Evolutionary conservation across 2,888 invertebrate genomes (phyloP).

Genomic region (Thecophora atra): DNA sequence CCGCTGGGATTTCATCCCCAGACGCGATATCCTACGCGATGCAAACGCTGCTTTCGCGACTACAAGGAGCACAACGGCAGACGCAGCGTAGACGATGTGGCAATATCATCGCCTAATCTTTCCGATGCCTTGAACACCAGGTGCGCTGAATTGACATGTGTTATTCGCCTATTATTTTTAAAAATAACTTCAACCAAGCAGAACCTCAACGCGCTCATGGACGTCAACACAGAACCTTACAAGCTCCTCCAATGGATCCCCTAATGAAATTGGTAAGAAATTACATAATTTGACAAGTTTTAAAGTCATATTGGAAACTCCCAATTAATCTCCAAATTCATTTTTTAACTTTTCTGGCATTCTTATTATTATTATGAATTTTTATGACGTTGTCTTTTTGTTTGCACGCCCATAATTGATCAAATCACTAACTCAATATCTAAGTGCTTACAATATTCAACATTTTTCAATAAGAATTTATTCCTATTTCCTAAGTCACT

Average conservation of each 20-base stretch:
- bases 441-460: too few species aligned
- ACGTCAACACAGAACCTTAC: conserved; percentile 79
- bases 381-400: too few species aligned
- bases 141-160: conserved; percentile 54
- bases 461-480: too few species aligned
- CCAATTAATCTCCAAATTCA: neutral
- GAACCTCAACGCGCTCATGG: conserved; percentile 72
- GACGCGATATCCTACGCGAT: conserved; percentile 92
- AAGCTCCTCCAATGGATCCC: conserved; percentile 52
- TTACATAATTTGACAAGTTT: neutral
- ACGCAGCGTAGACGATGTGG: conserved; percentile 76
- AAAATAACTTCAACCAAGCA: too few species aligned
- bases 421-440: too few species aligned
- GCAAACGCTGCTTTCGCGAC: conserved; percentile 91
- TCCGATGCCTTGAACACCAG: conserved; percentile 72
- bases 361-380: too few species aligned
- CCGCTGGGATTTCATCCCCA: conserved; percentile 94
- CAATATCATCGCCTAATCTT: conserved; percentile 82
- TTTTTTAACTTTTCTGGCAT: conserved; percentile 1
- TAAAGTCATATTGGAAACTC: neutral
- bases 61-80: conserved; percentile 89
- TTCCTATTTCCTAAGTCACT: too few species aligned
- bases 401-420: too few species aligned
- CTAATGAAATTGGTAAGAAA: conserved; percentile 62
- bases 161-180: neutral